phyloP scores from a whole-genome alignment of 2,113 vertebrate species.

The Cranoglanis bouderius region DNA sequence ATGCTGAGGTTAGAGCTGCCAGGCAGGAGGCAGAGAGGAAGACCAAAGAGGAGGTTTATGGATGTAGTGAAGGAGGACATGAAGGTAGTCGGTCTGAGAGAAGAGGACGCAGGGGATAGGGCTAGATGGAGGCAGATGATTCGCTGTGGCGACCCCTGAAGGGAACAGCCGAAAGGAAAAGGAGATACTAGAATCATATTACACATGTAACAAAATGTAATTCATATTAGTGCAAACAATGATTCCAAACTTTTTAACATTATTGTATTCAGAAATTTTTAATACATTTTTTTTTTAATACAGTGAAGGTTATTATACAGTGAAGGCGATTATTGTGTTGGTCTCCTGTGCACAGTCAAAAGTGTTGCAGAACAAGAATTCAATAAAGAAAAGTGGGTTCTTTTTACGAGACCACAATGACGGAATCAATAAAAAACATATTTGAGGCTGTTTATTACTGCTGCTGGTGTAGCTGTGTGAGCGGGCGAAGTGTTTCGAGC shows the following conservation, averaged over 20 bases:
- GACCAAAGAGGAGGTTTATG: too few relatives aligned
- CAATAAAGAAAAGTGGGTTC: slow-evolving; percentile 67
- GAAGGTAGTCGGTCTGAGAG: too few relatives aligned
- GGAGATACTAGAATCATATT: too few relatives aligned
- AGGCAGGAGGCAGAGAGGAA: too few relatives aligned
- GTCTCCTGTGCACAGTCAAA: slow-evolving; percentile 28
- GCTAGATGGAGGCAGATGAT: too few relatives aligned
- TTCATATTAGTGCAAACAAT: too few relatives aligned
- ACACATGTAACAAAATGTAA: too few relatives aligned
- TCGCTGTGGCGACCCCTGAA: too few relatives aligned
- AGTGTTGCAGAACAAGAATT: slow-evolving; percentile 57
- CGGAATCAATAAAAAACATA: slow-evolving; percentile 75
- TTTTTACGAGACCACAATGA: slow-evolving; percentile 65
- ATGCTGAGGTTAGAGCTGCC: too few relatives aligned
- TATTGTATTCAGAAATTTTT: background rate
- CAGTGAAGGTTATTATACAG: background rate
- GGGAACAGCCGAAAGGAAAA: too few relatives aligned
- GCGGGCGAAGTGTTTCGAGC: slow-evolving; percentile 47
- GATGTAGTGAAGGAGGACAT: too few relatives aligned
- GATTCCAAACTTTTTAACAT: background rate
- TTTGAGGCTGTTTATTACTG: slow-evolving; percentile 58
- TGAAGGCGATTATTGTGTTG: background rate
- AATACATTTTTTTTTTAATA: background rate
- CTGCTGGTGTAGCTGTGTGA: slow-evolving; percentile 39
- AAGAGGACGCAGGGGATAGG: too few relatives aligned